phyloP scores from a whole-genome alignment of 2,888 invertebrate species.

The Zaprionus bogoriensis region DNA sequence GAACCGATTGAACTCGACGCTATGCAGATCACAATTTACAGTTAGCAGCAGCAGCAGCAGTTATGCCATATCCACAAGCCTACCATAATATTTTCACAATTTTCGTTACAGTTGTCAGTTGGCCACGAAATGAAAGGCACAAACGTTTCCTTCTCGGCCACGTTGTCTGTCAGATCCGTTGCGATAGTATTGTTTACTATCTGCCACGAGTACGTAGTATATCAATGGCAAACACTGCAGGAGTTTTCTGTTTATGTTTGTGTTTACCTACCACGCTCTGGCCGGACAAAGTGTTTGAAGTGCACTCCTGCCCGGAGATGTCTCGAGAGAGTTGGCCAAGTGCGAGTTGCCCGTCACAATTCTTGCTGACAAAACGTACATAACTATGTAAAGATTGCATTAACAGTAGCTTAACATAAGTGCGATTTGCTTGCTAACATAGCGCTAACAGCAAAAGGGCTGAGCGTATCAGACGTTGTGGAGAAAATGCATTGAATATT shows the following conservation, averaged over 20 bases:
- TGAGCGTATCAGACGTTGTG: too few species aligned
- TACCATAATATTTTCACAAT: slow-evolving; percentile 1
- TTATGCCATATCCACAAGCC: slow-evolving; percentile 3
- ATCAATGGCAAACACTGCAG: slow-evolving; percentile 63
- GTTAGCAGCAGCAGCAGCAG: slow-evolving; percentile 36
- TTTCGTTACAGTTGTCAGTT: not conserved
- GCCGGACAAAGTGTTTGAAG: slow-evolving; percentile 41
- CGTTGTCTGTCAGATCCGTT: not conserved
- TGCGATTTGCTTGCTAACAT: too few species aligned
- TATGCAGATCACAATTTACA: slow-evolving; percentile 55
- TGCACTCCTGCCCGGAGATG: slow-evolving; percentile 26
- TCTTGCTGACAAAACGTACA: too few species aligned
- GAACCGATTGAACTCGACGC: slow-evolving; percentile 62
- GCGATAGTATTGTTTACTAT: slow-evolving; percentile 7
- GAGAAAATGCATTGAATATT: too few species aligned
- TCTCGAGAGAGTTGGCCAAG: too few species aligned
- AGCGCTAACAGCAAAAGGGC: too few species aligned
- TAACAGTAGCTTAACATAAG: too few species aligned
- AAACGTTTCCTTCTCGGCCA: not conserved
- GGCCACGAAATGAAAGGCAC: slow-evolving; percentile 10
- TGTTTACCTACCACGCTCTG: slow-evolving; percentile 47
- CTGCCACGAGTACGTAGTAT: slow-evolving; percentile 17
- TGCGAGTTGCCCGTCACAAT: slow-evolving; percentile 11
- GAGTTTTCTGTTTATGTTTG: slow-evolving; percentile 44
- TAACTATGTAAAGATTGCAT: too few species aligned